A percentile compares a stretch with the other conserved stretches of the same genome.
Evolutionary conservation across 2,888 invertebrate species (phyloP).

Genomic region (Zhengitettix transpicula): DNA sequence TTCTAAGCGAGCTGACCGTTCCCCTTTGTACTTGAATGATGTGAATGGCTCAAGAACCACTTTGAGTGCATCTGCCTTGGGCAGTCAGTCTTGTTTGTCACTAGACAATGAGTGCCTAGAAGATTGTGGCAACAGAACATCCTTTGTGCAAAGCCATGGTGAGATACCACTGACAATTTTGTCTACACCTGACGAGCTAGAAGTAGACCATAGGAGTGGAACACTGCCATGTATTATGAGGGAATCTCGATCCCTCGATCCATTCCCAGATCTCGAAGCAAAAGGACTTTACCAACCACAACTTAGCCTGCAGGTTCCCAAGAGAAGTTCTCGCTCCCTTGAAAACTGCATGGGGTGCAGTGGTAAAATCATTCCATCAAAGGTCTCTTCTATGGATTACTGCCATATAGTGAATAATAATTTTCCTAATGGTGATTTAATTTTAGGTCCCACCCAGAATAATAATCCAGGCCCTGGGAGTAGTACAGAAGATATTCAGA

Average conservation of each 20-base stretch:
- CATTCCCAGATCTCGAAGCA: conserved; percentile 30
- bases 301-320: conserved; percentile 14
- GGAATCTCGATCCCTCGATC: conserved; percentile 48
- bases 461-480: conserved; percentile 18
- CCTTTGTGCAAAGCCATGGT: neutral
- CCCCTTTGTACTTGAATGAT: neutral
- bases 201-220: neutral
- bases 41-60: conserved; percentile 2
- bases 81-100: neutral
- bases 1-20: neutral
- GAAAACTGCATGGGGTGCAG: conserved; percentile 32
- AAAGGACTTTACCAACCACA: conserved; percentile 16
- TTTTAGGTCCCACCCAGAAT: conserved; percentile 22
- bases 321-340: conserved; percentile 27
- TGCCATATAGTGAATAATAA: conserved; percentile 31
- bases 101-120: neutral
- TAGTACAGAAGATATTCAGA: conserved; percentile 26
- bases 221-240: conserved; percentile 24
- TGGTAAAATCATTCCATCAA: conserved; percentile 24
- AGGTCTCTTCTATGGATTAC: conserved; percentile 16
- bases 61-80: conserved; percentile 2
- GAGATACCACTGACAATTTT: neutral
- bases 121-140: neutral
- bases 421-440: conserved; percentile 35
- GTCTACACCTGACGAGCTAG: neutral